Conservation (phyloP, 2,888 invertebrate species). For the Liposcelis brunnea region DNA sequence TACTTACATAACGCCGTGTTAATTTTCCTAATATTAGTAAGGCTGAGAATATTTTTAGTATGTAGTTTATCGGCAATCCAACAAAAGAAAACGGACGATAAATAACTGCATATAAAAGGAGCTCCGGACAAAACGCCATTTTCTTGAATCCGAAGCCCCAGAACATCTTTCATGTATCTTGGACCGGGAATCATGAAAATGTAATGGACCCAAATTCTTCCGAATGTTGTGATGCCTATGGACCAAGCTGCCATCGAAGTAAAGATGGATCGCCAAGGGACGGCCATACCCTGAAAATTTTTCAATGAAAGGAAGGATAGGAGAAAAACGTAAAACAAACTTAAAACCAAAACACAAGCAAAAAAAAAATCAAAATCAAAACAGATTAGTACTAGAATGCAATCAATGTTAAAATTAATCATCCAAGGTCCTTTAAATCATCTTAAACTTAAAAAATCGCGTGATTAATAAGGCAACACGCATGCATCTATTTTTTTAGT, state of each 20-base stretch:
- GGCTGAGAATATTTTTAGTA: slow-evolving; percentile 35
- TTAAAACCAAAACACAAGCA: not conserved
- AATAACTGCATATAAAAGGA: slow-evolving; percentile 50
- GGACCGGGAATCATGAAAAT: slow-evolving; percentile 53
- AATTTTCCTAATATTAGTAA: slow-evolving; percentile 46
- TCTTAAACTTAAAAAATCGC: too few relatives aligned
- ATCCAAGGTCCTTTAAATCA: too few relatives aligned
- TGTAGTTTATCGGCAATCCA: slow-evolving; percentile 47
- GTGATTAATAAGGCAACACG: too few relatives aligned
- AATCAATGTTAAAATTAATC: not conserved
- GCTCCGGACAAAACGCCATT: slow-evolving; percentile 49
- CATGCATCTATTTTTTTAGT: too few relatives aligned
- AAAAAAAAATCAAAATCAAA: slow-evolving; percentile 10
- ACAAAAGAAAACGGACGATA: slow-evolving; percentile 51
- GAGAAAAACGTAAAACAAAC: too few relatives aligned
- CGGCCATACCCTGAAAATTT: slow-evolving; percentile 26
- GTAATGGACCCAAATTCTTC: slow-evolving; percentile 58
- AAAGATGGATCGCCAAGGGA: slow-evolving; percentile 47
- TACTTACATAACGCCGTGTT: slow-evolving; percentile 42
- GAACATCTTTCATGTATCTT: slow-evolving; percentile 48
- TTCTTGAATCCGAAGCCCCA: slow-evolving; percentile 49
- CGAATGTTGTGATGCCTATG: slow-evolving; percentile 53
- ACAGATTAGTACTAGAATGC: not conserved
- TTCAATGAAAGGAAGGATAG: slow-evolving; percentile 10
- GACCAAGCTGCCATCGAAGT: slow-evolving; percentile 48